Conservation (phyloP, 2,888 invertebrate species). For the Poecilus cupreus region DNA sequence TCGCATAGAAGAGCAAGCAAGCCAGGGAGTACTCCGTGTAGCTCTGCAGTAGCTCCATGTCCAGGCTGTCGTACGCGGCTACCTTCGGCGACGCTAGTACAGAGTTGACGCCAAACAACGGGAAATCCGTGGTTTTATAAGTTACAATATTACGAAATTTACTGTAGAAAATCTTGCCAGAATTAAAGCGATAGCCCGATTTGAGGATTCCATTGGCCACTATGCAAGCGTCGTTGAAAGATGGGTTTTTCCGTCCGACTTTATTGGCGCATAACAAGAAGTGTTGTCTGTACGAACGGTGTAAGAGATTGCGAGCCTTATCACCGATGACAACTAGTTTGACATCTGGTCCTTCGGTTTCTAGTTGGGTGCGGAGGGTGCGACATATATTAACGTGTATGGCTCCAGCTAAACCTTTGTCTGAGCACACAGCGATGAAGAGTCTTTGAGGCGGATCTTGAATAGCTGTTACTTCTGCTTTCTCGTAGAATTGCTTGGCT, state of each 20-base stretch:
- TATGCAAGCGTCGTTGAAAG: conserved; percentile 88
- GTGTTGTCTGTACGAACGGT: background rate
- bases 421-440: no score
- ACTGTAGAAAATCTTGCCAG: background rate
- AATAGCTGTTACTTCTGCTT: background rate
- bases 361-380: no score
- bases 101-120: background rate
- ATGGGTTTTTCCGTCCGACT: conserved; percentile 91
- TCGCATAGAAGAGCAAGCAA: conserved; percentile 89
- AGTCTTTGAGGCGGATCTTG: background rate
- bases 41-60: background rate
- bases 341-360: background rate
- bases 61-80: background rate
- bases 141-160: background rate
- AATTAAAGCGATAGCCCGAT: conserved; percentile 80
- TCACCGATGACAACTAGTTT: background rate
- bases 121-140: background rate
- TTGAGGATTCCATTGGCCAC: conserved; percentile 85
- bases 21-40: conserved; percentile 74
- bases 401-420: no score
- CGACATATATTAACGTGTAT: no score
- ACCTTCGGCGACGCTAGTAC: background rate
- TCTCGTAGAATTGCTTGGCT: background rate
- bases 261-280: conserved; percentile 87
- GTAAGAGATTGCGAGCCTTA: background rate